Conservation (phyloP, 2,113 vertebrate genomes). For the Rallus limicola region DNA sequence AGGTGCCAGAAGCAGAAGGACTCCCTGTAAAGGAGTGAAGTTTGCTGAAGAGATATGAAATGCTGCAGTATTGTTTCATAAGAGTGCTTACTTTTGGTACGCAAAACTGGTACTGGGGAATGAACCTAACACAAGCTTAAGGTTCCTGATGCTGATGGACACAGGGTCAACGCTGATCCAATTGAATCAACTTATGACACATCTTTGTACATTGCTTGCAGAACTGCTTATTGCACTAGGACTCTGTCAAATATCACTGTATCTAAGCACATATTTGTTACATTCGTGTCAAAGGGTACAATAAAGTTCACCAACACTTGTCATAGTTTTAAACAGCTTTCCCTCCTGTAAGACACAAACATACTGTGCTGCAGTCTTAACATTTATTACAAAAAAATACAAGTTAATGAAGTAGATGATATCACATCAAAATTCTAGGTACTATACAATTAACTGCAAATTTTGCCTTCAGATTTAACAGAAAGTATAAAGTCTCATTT, state of each 20-base stretch:
- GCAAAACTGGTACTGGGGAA: neutral
- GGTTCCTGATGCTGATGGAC: neutral
- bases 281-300: neutral
- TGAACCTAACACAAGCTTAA: neutral
- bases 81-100: neutral
- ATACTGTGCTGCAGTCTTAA: neutral
- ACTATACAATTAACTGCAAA: neutral
- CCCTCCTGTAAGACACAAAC: neutral
- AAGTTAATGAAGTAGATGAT: neutral
- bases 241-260: neutral
- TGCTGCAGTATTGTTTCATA: neutral
- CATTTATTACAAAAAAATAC: neutral
- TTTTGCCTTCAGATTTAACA: neutral
- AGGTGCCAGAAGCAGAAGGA: neutral
- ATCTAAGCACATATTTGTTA: neutral
- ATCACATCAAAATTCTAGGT: neutral
- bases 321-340: neutral
- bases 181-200: neutral
- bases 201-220: neutral
- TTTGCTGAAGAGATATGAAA: neutral
- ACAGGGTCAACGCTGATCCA: neutral
- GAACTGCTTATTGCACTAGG: neutral
- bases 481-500: neutral
- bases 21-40: neutral
- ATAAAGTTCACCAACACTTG: neutral